Evolutionary conservation across 1,140 invertebrate genomes (phyloP), one percentile per base, ranked within the genome.

Genomic region (Trichonephila clavipes): DNA sequence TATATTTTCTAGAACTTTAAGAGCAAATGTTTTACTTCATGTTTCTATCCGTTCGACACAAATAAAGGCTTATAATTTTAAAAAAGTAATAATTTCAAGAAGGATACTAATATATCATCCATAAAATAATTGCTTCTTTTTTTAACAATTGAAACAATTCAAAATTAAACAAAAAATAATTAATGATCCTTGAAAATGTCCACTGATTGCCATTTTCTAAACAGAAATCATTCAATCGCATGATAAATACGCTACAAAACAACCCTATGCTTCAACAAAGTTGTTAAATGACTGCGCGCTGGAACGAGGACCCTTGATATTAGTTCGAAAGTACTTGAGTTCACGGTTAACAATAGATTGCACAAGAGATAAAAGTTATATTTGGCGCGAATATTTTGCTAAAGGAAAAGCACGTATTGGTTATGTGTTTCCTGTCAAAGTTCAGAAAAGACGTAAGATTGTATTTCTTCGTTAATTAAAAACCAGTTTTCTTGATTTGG

Each of bases 351-450:
- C 82, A 83, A 83, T 83, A 58, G 51, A 24, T 10, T 10, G 82
- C 4, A 77, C 72, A 59, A 7, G 51, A 58, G 82, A 83, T 51
- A 83, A 83, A 83, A 83, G 58, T 83, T 83, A 59, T 83, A 83
- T 59, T 83, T 83, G 24, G 82, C 44, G 4, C 14, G 72, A 40
- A 77, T 40, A 1, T 34, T 16, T 34, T 40, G 14, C 16, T 2
- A 77, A 77, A 16, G 14, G 72, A 3, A 40, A 3, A 77, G 69
- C 28, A 77, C 14, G 1, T 40, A 40, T 18, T 34, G 69, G 28
- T 2, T 19, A 12, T 21, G 16, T 64, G 0, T 64, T 64, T 64
- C 21, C 62, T 18, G 18, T 19, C 21, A 19, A 21, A 19, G 21
- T 21, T 64, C 62, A 18, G 62, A 64, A 18, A 21, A 64, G 21